Evolutionary conservation across 2,797 vertebrate species (phyloP).

Genomic region (Prunella strophiata): DNA sequence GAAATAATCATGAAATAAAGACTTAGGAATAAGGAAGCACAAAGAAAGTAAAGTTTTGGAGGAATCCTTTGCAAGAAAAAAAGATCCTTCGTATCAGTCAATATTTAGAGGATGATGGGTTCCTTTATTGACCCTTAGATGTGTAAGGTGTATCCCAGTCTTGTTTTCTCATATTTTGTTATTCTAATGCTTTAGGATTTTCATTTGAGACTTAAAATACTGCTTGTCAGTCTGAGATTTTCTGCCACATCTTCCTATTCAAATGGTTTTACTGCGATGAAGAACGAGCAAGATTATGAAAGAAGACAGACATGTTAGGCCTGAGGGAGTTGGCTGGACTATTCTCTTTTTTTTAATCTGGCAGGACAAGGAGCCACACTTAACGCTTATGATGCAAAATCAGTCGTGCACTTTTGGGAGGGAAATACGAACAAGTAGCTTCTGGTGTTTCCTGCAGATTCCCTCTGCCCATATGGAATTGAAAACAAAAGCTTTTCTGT

Average conservation of each 20-base stretch:
- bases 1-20: neutral
- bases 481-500: neutral
- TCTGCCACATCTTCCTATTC: constrained; percentile 17
- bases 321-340: neutral
- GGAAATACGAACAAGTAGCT: neutral
- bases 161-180: neutral
- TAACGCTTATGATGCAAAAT: neutral
- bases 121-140: neutral
- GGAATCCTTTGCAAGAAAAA: neutral
- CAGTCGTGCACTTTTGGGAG: neutral
- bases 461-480: neutral
- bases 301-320: neutral
- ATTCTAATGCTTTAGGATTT: neutral
- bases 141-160: neutral
- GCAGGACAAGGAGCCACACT: neutral
- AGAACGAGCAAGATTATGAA: neutral
- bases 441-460: neutral
- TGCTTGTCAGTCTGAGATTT: neutral
- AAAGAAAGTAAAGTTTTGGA: neutral
- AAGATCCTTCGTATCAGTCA: neutral
- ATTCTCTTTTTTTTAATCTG: neutral
- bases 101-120: neutral
- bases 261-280: constrained; percentile 29
- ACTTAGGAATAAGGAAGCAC: neutral
- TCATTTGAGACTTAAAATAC: constrained; percentile 31